phyloP scores from a whole-genome alignment of 2,888 invertebrate genomes.

The Matsumyia berberina region DNA sequence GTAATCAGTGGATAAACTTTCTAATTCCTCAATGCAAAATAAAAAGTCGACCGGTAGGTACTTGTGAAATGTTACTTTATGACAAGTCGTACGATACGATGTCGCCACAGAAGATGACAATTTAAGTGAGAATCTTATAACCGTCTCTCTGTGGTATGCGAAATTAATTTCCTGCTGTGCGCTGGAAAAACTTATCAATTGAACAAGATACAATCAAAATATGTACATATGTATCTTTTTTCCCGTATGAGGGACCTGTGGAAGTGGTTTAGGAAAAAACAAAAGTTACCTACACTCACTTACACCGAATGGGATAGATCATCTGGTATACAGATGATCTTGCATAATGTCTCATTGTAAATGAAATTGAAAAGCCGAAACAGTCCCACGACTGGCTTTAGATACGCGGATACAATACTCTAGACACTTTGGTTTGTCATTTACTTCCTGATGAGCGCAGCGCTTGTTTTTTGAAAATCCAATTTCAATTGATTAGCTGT shows the following conservation, averaged over 20 bases:
- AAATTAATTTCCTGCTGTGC: constrained; percentile 54
- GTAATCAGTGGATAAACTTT: constrained; percentile 15
- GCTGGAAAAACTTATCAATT: constrained; percentile 65
- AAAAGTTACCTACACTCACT: constrained; percentile 9
- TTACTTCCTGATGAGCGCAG: constrained; percentile 33
- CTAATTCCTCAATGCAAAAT: not conserved
- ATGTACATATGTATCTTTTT: no score
- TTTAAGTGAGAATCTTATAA: constrained; percentile 35
- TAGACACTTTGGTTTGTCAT: constrained; percentile 19
- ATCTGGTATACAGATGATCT: constrained; percentile 31
- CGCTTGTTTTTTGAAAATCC: not conserved
- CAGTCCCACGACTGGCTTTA: not conserved
- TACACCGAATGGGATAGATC: constrained; percentile 29
- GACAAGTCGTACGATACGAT: not conserved
- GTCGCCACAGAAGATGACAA: constrained; percentile 23
- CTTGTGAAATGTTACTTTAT: not conserved
- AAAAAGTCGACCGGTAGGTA: not conserved
- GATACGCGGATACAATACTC: not conserved
- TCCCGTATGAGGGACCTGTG: not conserved
- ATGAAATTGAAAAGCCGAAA: constrained; percentile 59
- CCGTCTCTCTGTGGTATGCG: not conserved
- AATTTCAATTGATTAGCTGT: constrained; percentile 43
- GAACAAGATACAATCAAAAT: constrained; percentile 34
- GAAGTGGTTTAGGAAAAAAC: not conserved
- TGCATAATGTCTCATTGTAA: constrained; percentile 55